Conservation (phyloP, 2,888 invertebrate species). For the Bruchidius siliquastri region DNA sequence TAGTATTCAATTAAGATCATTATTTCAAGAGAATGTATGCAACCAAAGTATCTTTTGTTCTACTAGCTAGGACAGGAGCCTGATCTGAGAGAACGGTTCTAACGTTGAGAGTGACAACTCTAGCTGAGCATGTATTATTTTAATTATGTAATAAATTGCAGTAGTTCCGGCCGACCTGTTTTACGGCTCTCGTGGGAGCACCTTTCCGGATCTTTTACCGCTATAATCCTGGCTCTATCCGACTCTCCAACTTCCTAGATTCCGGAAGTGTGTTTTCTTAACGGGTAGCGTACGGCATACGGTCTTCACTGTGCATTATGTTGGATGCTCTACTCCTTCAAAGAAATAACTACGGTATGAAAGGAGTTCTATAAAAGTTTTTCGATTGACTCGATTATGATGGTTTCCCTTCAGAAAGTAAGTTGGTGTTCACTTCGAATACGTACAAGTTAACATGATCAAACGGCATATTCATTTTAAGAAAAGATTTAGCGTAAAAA, state of each 20-base stretch:
- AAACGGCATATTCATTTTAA: too few relatives aligned
- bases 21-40: not conserved
- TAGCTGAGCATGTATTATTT: slow-evolving; percentile 12
- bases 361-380: not conserved
- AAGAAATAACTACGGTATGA: not conserved
- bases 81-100: not conserved
- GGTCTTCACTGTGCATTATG: not conserved
- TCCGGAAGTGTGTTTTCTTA: not conserved
- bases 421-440: too few relatives aligned
- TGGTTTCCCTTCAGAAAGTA: not conserved
- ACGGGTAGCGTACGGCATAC: not conserved
- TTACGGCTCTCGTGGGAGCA: slow-evolving; percentile 17
- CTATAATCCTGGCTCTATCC: slow-evolving; percentile 17
- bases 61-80: not conserved
- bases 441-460: too few relatives aligned
- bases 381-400: not conserved
- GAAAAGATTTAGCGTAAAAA: too few relatives aligned
- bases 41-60: not conserved
- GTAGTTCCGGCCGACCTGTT: slow-evolving; percentile 19
- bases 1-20: not conserved
- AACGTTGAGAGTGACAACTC: not conserved
- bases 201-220: slow-evolving; percentile 16
- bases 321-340: not conserved
- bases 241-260: slow-evolving; percentile 1
- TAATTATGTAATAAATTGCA: slow-evolving; percentile 21